A percentile compares a stretch with the other conserved stretches of the same genome.
Evolutionary conservation across 1,140 invertebrate genomes (phyloP).

Genomic region (Atta texana): DNA sequence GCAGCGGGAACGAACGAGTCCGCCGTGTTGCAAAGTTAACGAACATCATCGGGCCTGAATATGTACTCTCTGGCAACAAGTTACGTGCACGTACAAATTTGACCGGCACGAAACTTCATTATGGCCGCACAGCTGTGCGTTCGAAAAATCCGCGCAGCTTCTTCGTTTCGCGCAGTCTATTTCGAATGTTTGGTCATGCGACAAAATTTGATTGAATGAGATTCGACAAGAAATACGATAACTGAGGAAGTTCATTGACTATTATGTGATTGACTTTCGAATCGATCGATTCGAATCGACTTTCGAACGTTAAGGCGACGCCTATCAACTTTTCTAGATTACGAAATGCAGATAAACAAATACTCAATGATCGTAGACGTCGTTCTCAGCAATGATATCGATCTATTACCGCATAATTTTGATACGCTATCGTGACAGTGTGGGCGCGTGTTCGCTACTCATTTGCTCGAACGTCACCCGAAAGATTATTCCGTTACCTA

Average conservation of each 20-base stretch:
- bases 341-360: conserved; percentile 11
- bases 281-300: neutral
- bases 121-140: conserved; percentile 34
- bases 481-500: conserved; percentile 59
- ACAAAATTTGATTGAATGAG: conserved; percentile 46
- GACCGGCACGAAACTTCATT: conserved; percentile 48
- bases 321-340: neutral
- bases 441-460: conserved; percentile 35
- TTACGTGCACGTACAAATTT: conserved; percentile 43
- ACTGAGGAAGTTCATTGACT: conserved; percentile 9
- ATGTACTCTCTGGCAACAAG: conserved; percentile 45
- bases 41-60: conserved; percentile 62
- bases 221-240: conserved; percentile 29
- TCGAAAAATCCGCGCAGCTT: conserved; percentile 25
- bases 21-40: conserved; percentile 67
- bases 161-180: neutral
- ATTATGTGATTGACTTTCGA: conserved; percentile 29
- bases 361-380: conserved; percentile 3
- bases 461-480: conserved; percentile 52
- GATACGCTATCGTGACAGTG: neutral
- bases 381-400: conserved; percentile 15
- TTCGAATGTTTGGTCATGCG: conserved; percentile 27
- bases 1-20: conserved; percentile 51
- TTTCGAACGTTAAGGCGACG: neutral
- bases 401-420: conserved; percentile 39